These are phyloP conservation scores for Papilio polytes DNA, from an alignment of 1,140 invertebrate species.

Conservation along the genomic window DNA sequence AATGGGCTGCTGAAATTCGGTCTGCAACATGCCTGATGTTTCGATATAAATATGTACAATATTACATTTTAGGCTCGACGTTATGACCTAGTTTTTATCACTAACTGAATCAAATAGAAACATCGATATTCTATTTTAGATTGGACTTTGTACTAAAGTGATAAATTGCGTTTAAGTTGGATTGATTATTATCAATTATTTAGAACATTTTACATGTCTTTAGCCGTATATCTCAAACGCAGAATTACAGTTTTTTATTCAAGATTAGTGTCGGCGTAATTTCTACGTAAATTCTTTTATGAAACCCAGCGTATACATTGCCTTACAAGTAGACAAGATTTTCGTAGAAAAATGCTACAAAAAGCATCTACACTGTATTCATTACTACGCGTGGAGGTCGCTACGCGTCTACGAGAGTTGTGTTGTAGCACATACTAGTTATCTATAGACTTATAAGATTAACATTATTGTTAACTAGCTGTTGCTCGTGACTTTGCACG, in stretches of 20 bases:
- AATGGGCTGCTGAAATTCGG: slow-evolving; percentile 71
- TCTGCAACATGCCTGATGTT: slow-evolving; percentile 59
- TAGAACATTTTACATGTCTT: not conserved
- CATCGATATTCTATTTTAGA: slow-evolving; percentile 27
- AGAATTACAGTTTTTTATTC: too few relatives aligned
- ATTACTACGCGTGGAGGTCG: not conserved
- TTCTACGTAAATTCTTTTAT: too few relatives aligned
- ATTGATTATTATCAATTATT: not conserved
- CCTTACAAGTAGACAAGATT: not conserved
- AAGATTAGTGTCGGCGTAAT: too few relatives aligned
- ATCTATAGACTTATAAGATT: too few relatives aligned
- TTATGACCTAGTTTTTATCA: slow-evolving; percentile 58
- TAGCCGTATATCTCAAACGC: too few relatives aligned
- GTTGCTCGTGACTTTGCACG: too few relatives aligned
- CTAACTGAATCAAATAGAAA: slow-evolving; percentile 43
- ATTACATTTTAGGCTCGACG: slow-evolving; percentile 36
- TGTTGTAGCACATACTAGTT: not conserved
- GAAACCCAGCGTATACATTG: too few relatives aligned
- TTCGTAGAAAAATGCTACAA: too few relatives aligned
- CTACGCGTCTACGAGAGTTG: not conserved
- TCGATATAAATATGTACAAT: slow-evolving; percentile 56
- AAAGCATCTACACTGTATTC: not conserved
- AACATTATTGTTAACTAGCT: too few relatives aligned
- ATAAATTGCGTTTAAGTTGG: not conserved
- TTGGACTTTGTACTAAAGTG: slow-evolving; percentile 1